These are phyloP conservation scores for Tapirus terrestris DNA, from an alignment of 2,113 vertebrate genomes.

Conservation along the genomic window DNA sequence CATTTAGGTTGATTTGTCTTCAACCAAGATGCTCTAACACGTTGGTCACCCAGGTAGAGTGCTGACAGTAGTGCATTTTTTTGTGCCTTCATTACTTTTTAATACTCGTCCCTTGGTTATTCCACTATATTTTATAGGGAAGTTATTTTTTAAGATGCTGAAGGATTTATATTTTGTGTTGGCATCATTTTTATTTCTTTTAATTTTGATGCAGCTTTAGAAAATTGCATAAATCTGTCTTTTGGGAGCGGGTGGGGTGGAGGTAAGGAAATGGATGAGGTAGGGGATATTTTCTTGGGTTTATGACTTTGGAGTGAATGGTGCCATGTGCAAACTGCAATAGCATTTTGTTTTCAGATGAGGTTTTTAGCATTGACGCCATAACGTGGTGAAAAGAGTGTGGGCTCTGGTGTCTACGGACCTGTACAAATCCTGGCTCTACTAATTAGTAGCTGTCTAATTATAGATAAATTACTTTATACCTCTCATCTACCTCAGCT, in stretches of 20 bases:
- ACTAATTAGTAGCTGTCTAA: neutral
- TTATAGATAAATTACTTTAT: slow-evolving; percentile 31
- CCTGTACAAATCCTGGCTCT: neutral
- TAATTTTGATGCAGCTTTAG: neutral
- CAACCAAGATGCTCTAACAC: slow-evolving; percentile 54
- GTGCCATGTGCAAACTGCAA: neutral
- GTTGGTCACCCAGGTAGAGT: slow-evolving; percentile 57
- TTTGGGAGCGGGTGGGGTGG: neutral
- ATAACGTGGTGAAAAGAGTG: neutral
- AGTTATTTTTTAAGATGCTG: slow-evolving; percentile 37
- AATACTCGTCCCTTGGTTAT: slow-evolving; percentile 62
- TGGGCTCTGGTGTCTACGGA: neutral
- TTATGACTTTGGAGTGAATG: neutral
- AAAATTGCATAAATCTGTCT: neutral
- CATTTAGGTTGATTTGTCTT: slow-evolving; percentile 75
- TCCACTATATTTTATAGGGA: slow-evolving; percentile 38
- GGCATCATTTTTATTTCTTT: neutral
- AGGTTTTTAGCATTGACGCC: neutral
- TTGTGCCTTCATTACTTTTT: slow-evolving; percentile 78
- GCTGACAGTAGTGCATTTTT: slow-evolving; percentile 66
- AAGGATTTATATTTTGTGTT: slow-evolving; percentile 14
- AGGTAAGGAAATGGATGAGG: neutral
- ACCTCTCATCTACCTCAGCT: neutral
- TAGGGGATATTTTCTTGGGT: neutral
- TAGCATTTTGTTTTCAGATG: neutral